These are phyloP conservation scores for Esox lucius DNA, from an alignment of 2,797 vertebrate species.

Conservation along the genomic window DNA sequence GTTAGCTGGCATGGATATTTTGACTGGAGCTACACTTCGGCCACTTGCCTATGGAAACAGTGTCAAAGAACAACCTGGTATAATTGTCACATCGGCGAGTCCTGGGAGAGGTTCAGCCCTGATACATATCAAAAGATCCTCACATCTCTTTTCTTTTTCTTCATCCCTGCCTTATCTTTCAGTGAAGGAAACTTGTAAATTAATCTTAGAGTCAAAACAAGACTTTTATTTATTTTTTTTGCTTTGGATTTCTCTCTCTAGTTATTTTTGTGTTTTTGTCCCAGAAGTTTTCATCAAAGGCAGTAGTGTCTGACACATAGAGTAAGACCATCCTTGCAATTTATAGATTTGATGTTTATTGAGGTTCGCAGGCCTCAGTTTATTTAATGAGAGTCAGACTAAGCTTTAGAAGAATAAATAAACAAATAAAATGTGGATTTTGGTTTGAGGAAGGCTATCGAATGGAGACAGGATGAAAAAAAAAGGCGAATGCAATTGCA, in stretches of 20 bases:
- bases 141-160: constrained; percentile 73
- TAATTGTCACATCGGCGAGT: constrained; percentile 97
- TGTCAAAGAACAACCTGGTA: constrained; percentile 95
- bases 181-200: constrained; percentile 91
- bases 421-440: constrained; percentile 20
- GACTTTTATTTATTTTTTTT: constrained; percentile 69
- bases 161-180: constrained; percentile 51
- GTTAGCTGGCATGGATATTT: constrained; percentile 96
- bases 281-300: constrained; percentile 82
- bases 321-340: constrained; percentile 76
- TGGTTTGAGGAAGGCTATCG: constrained; percentile 1
- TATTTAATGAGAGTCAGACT: constrained; percentile 75
- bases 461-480: neutral
- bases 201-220: constrained; percentile 86
- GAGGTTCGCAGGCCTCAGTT: constrained; percentile 72
- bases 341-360: constrained; percentile 79
- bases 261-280: constrained; percentile 74
- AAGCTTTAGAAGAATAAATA: constrained; percentile 56
- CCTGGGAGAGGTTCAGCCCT: constrained; percentile 87
- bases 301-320: constrained; percentile 73
- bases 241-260: constrained; percentile 73
- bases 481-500: neutral
- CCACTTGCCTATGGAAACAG: constrained; percentile 98
- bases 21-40: constrained; percentile 92
- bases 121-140: constrained; percentile 93